Base-by-base conservation (phyloP, 2,888 invertebrate species). In the Drosophila setosimentum region DNA sequence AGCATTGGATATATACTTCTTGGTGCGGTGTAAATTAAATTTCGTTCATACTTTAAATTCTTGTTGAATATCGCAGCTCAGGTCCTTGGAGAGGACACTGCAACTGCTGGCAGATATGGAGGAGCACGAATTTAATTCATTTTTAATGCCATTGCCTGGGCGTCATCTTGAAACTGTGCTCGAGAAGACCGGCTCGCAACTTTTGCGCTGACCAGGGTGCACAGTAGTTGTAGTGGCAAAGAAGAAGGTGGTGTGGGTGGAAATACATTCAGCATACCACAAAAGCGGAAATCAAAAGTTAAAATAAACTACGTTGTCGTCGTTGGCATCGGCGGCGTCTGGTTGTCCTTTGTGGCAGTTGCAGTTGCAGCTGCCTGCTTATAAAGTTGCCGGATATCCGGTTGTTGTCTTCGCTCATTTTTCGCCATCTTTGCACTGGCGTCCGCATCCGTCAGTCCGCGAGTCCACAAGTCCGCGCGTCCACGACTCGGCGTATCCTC, bases 361-460 rank as follows among this genome's bases (percentile, higher is more conserved):
- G 67, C 53, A 24, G 21, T 49, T 54, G 50, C 68, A 50, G 66
- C 59, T 67, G 68, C 59, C 74, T 87, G 88, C 90, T 89, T 90
- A 90, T 90, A 89, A 90, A 87, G 91, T 89, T 90, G 68, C 83
- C 85, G 91, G 91, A 87, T 89, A 90, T 87, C 87, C 87, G 89
- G 89, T 90, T 90, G 91, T 90, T 87, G 87, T 90, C 85, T 90
- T 90, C 89, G 85, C 88, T 87, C 83, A 87, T 90, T 87, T 87
- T 89, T 85, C 88, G 88, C 86, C 83, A 82, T 76, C 82, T 82
- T 70, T 62, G 60, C 64, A 21, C 70, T 54, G 48, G 40, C 71
- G 51, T 57, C 40, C 55, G 75, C 65, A 48, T 55, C 29, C 35
- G 54, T 16, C 51, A 11, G 54, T 35, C 33, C 61, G 13, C 40